Conservation (phyloP, 2,797 vertebrate genomes). For the Setipinna tenuifilis region DNA sequence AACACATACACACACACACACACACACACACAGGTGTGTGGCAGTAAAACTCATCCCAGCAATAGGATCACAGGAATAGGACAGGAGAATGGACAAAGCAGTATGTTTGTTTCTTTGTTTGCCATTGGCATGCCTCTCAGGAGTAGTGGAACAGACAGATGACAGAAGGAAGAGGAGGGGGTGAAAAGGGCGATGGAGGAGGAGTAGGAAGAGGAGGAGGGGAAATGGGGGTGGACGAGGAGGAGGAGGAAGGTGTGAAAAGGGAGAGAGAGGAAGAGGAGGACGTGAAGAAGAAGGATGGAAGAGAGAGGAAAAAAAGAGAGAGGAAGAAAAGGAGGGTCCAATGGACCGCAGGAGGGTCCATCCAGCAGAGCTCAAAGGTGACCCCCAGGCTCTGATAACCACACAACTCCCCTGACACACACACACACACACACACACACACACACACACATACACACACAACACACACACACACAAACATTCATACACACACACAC, state of each 20-base stretch:
- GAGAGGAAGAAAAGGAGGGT: neutral
- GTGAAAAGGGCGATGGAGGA: neutral
- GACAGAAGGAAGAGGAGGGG: too few species aligned
- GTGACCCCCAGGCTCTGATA: slow-evolving; percentile 46
- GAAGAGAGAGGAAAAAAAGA: neutral
- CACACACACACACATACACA: neutral
- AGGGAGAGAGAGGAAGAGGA: neutral
- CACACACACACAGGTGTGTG: neutral
- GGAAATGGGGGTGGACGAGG: neutral
- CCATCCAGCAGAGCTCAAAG: slow-evolving; percentile 42
- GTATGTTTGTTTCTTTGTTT: neutral
- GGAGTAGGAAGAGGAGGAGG: neutral
- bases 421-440: slow-evolving; percentile 7
- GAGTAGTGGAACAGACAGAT: neutral
- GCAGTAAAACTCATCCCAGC: neutral
- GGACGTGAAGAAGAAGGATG: neutral
- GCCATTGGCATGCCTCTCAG: neutral
- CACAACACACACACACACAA: neutral
- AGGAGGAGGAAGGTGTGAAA: slow-evolving; percentile 1
- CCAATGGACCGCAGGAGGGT: neutral
- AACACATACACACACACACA: slow-evolving; percentile 20
- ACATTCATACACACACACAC: slow-evolving; percentile 11
- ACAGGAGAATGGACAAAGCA: neutral
- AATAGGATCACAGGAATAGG: neutral
- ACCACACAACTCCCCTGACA: slow-evolving; percentile 4